Evolutionary conservation across 2,797 vertebrate species (phyloP), one percentile per base, ranked within the genome.

Genomic region (Danio albolineatus): DNA sequence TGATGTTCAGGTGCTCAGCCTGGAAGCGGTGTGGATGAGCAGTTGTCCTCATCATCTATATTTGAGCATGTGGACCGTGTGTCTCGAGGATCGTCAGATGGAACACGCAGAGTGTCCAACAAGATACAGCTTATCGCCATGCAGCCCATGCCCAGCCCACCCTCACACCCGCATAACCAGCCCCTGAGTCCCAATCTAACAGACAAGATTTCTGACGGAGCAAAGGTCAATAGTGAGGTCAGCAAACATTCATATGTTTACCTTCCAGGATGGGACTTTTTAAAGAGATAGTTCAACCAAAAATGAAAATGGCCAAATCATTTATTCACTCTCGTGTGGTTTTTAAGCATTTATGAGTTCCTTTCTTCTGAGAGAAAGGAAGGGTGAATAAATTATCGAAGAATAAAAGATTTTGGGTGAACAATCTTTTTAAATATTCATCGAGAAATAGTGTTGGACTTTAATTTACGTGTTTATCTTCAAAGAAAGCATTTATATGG

Each of bases 81-180:
- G 80, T 96, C 97, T 0, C 96, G 96, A 1, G 91, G 91, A 16
- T 95, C 95, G 0, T 95, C 95, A 0, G 97, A 99, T 6, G 95
- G 95, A 74, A 93, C 92, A 2, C 94, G 95, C 1, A 92, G 95
- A 4, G 93, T 96, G 39, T 95, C 95, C 12, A 97, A 95, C 90
- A 99, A 98, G 90, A 96, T 99, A 86, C 97, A 99, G 90, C 92
- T 98, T 65, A 98, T 99, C 0, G 98, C 98, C 85, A 98, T 98
- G 97, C 97, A 97, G 75, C 98, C 98, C 0, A 96, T 97, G 21
- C 93, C 96, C 0, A 94, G 95, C 0, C 95, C 95, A 0, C 94
- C 95, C 0, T 60, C 87, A 2, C 94, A 95, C 51, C 54, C 82
- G n/a, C 84, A 87, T 0, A 79, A 87, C 0, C 91, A 91, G 46